Evolutionary conservation across 2,113 vertebrate genomes (phyloP), one percentile per base, ranked within the genome.

Genomic region (Mystacornis crossleyi): DNA sequence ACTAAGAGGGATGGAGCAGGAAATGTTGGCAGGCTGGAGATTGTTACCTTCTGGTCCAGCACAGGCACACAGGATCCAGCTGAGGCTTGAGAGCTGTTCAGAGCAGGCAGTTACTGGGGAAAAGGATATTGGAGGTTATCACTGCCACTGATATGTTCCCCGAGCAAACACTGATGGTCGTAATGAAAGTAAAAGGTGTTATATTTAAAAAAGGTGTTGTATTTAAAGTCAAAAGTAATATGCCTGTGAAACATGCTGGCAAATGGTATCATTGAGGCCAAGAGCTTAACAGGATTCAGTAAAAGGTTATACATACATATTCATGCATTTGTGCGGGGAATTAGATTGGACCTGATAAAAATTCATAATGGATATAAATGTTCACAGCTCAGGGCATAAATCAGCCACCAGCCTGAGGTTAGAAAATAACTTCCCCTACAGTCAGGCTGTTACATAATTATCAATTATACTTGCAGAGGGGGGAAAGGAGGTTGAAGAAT

Each of bases 281-380:
- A 92, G 80, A 25, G 40, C 72, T 86, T 90, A 81, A 53, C 55
- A 74, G 64, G 69, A 93, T 84, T 94, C 89, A 74, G 61, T 74
- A 86, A 90, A 94, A 95, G 93, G 92, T 96, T 96, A 95, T 90
- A 79, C 89, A 90, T 82, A 96, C 82, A 92, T 95, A 93, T 95
- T 87, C 85, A 96, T 94, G 89, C 80, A 90, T 95, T 92, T 95
- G 85, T 86, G 70, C 3, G 8, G 65, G 75, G 73, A 95, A 91
- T 91, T 95, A 96, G 89, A 89, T 95, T 84, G 79, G 61, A 60
- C 45, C 62, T 62, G 73, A 93, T 94, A 91, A 95, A 96, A 95
- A 95, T 85, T 95, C 81, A 77, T 94, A 95, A 96, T 81, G 79
- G 82, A 95, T 93, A 93, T 90, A 95, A 95, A 94, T 91, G 91